These are phyloP conservation scores for Indri indri DNA, from an alignment of 2,113 vertebrate species.

Conservation along the genomic window DNA sequence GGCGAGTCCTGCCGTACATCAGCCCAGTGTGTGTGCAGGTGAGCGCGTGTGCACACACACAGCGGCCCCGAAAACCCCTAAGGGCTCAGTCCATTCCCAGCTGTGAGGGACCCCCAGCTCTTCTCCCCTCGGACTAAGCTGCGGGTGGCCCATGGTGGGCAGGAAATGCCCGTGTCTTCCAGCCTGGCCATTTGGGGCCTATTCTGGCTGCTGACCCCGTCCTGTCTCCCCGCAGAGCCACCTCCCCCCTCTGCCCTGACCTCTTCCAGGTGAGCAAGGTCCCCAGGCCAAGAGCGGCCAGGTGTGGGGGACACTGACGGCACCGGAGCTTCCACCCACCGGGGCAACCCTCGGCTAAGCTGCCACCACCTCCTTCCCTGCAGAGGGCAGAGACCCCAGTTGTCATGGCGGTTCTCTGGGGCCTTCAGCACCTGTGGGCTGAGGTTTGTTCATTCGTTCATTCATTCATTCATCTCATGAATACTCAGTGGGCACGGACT, in stretches of 20 bases:
- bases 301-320: neutral
- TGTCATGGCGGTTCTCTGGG: neutral
- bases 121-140: neutral
- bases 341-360: neutral
- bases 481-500: neutral
- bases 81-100: neutral
- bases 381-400: neutral
- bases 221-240: neutral
- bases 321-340: neutral
- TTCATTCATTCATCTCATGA: neutral
- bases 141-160: neutral
- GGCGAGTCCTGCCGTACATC: neutral
- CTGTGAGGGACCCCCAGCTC: neutral
- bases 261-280: neutral
- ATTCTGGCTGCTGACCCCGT: neutral
- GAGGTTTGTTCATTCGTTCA: neutral
- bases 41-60: rapidly evolving
- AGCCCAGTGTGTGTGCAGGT: neutral
- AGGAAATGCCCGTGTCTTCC: neutral
- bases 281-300: neutral
- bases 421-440: neutral
- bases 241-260: neutral
- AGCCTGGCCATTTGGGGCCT: neutral
- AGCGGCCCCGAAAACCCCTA: no score
- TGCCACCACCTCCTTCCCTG: neutral